These are phyloP conservation scores for Subacronicta megacephala DNA, from an alignment of 2,888 invertebrate genomes.

Conservation along the genomic window DNA sequence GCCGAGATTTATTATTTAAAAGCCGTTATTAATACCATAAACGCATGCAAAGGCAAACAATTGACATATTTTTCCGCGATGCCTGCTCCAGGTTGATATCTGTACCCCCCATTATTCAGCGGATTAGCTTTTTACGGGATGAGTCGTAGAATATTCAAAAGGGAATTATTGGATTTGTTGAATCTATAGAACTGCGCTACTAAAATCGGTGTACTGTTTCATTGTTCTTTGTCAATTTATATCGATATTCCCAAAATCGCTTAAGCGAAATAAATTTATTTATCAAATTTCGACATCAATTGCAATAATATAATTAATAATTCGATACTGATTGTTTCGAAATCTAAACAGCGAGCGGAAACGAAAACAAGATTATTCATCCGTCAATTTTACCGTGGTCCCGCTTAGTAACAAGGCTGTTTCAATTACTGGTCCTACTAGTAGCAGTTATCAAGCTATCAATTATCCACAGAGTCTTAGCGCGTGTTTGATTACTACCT, in stretches of 20 bases:
- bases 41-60: slow-evolving; percentile 71
- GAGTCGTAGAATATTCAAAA: slow-evolving; percentile 86
- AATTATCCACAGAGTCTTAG: slow-evolving; percentile 43
- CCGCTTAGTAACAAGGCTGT: slow-evolving; percentile 34
- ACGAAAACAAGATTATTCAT: slow-evolving; percentile 38
- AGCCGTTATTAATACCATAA: slow-evolving; percentile 70
- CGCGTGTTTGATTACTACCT: slow-evolving; percentile 46
- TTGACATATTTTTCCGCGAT: slow-evolving; percentile 82
- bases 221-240: slow-evolving; percentile 36
- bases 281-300: slow-evolving; percentile 37
- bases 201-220: slow-evolving; percentile 59
- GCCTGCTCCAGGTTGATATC: slow-evolving; percentile 85
- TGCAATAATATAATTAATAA: slow-evolving; percentile 39
- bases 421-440: slow-evolving; percentile 45
- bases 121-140: slow-evolving; percentile 87
- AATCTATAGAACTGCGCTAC: slow-evolving; percentile 69
- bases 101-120: slow-evolving; percentile 85
- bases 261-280: slow-evolving; percentile 22
- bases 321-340: slow-evolving; percentile 31
- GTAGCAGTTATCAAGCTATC: slow-evolving; percentile 42
- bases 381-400: slow-evolving; percentile 25
- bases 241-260: slow-evolving; percentile 10
- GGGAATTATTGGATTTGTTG: slow-evolving; percentile 83
- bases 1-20: slow-evolving; percentile 73
- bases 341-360: slow-evolving; percentile 38